Percentiles rank a stretch among this genome's conserved stretches.
phyloP scores from a whole-genome alignment of 2,797 vertebrate species.

The Gadopsis bispinosus region DNA sequence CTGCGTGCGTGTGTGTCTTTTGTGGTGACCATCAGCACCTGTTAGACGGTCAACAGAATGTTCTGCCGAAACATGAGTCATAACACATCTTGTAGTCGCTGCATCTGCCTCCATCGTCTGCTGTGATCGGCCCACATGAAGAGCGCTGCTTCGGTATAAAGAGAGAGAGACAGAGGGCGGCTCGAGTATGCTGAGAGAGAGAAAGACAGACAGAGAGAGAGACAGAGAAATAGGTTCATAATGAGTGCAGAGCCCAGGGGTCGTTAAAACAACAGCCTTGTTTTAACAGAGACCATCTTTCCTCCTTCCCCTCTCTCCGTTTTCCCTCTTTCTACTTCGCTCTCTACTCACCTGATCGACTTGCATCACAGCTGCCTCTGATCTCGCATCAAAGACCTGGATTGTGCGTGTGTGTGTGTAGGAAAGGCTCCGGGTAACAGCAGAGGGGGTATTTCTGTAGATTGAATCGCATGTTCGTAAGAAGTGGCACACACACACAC shows the following conservation, averaged over 20 bases:
- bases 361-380: slow-evolving; percentile 75
- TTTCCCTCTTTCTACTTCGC: slow-evolving; percentile 39
- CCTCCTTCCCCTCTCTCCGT: slow-evolving; percentile 22
- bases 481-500: slow-evolving; percentile 34
- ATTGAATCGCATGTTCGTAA: slow-evolving; percentile 56
- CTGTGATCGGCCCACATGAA: slow-evolving; percentile 44
- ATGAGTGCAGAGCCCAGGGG: slow-evolving; percentile 63
- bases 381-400: slow-evolving; percentile 81
- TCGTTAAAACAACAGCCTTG: slow-evolving; percentile 69
- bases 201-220: slow-evolving; percentile 2
- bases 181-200: slow-evolving; percentile 1
- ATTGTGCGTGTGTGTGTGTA: slow-evolving; percentile 45
- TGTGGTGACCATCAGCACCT: slow-evolving; percentile 72
- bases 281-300: slow-evolving; percentile 60
- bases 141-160: slow-evolving; percentile 30
- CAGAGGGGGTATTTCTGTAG: slow-evolving; percentile 52
- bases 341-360: slow-evolving; percentile 74
- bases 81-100: slow-evolving; percentile 40
- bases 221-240: slow-evolving; percentile 38
- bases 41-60: slow-evolving; percentile 62
- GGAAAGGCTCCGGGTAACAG: slow-evolving; percentile 41
- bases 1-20: slow-evolving; percentile 37
- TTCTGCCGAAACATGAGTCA: slow-evolving; percentile 55
- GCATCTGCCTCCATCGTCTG: slow-evolving; percentile 40
- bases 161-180: slow-evolving; percentile 17